Conservation (phyloP, 2,113 vertebrate species). For the Alligator sinensis region DNA sequence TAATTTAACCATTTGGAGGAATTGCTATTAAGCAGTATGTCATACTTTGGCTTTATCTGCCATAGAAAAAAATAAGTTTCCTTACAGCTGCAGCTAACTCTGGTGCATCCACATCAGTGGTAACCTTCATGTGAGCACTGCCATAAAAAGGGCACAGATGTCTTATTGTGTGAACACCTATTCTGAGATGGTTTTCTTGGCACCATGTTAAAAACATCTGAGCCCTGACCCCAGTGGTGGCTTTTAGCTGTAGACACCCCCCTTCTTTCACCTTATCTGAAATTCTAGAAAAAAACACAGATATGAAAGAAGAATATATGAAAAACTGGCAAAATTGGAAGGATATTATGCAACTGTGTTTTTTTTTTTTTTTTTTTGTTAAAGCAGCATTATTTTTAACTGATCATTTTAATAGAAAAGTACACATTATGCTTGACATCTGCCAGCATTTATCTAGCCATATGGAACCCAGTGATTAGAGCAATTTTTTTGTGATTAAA, state of each 20-base stretch:
- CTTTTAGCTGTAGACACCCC: not conserved
- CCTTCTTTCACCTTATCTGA: not conserved
- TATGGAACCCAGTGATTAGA: slow-evolving; percentile 32
- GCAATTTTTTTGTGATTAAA: slow-evolving; percentile 18
- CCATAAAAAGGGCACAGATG: not conserved
- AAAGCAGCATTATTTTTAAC: slow-evolving; percentile 13
- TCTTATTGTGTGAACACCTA: not conserved
- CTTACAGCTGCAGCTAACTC: not conserved
- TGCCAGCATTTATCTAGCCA: slow-evolving; percentile 33
- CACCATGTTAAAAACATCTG: not conserved
- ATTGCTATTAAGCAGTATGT: not conserved
- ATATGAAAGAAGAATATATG: not conserved
- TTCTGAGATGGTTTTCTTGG: not conserved
- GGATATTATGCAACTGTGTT: not conserved
- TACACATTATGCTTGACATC: slow-evolving; percentile 14
- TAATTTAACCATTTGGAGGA: not conserved
- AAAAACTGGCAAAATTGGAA: not conserved
- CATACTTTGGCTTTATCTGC: not conserved
- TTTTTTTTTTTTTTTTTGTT: not conserved
- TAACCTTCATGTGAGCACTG: not conserved
- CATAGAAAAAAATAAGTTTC: not conserved
- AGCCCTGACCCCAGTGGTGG: not conserved
- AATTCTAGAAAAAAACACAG: not conserved
- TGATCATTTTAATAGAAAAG: slow-evolving; percentile 41
- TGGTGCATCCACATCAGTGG: not conserved